Percentiles rank a stretch among this genome's conserved stretches.
Evolutionary conservation across 2,113 vertebrate species (phyloP).

Genomic region (Gracilinanus agilis): DNA sequence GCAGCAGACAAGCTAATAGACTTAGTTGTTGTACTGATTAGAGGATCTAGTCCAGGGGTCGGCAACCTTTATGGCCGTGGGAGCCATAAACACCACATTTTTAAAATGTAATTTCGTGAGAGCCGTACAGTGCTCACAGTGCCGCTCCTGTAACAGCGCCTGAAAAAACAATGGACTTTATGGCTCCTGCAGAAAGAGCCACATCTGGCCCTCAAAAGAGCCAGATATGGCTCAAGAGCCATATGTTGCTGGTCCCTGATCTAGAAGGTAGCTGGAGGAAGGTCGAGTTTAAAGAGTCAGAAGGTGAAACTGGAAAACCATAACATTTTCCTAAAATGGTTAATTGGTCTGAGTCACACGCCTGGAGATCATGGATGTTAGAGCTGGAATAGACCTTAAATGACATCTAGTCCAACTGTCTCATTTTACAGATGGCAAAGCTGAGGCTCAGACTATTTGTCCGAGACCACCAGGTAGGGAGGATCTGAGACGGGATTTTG

Average conservation of each 20-base stretch:
- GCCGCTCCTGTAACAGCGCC: no score
- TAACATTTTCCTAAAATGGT: neutral
- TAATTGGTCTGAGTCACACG: neutral
- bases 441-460: neutral
- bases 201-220: no score
- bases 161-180: no score
- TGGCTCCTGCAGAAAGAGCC: no score
- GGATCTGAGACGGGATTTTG: neutral
- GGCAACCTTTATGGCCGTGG: no score
- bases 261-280: neutral
- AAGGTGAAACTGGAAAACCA: neutral
- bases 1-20: neutral
- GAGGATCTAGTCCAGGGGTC: no score
- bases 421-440: neutral
- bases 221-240: no score
- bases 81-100: no score
- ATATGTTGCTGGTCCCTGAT: no score
- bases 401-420: neutral
- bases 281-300: neutral
- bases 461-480: neutral
- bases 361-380: neutral
- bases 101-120: no score
- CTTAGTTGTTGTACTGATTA: neutral
- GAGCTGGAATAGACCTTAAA: neutral
- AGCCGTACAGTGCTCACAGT: no score